Evolutionary conservation across 2,888 invertebrate genomes (phyloP).

Genomic region (Ophonus ardosiacus): DNA sequence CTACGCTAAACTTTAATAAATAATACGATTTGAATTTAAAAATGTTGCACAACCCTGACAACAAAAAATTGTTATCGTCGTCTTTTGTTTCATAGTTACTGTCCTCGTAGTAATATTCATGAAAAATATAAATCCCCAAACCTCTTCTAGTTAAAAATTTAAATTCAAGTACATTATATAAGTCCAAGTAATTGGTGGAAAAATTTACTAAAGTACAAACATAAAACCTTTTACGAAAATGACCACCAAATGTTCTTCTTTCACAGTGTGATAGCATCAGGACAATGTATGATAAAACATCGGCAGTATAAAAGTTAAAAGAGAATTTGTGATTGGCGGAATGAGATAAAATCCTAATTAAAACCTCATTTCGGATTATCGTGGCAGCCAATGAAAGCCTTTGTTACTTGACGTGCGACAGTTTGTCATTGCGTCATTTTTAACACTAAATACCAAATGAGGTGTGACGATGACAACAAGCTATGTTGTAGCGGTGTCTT

Average conservation of each 20-base stretch:
- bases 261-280: not conserved
- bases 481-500: not conserved
- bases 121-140: too few relatives aligned
- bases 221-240: constrained; percentile 5
- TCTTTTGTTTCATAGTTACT: too few relatives aligned
- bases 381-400: constrained; percentile 18
- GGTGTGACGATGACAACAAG: constrained; percentile 3
- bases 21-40: too few relatives aligned
- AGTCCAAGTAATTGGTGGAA: not conserved
- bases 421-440: constrained; percentile 30
- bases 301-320: not conserved
- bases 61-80: too few relatives aligned
- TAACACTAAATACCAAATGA: constrained; percentile 30
- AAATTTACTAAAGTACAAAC: not conserved
- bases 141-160: too few relatives aligned
- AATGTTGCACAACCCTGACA: too few relatives aligned
- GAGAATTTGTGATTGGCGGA: constrained; percentile 24
- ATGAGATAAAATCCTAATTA: constrained; percentile 44
- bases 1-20: too few relatives aligned
- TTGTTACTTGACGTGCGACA: constrained; percentile 25
- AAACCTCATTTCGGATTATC: constrained; percentile 30
- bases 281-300: not conserved
- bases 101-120: too few relatives aligned
- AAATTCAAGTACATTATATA: not conserved
- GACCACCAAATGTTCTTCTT: not conserved